Conservation (phyloP, 64 coral and sea anemone species). For the Orbicella faveolata region DNA sequence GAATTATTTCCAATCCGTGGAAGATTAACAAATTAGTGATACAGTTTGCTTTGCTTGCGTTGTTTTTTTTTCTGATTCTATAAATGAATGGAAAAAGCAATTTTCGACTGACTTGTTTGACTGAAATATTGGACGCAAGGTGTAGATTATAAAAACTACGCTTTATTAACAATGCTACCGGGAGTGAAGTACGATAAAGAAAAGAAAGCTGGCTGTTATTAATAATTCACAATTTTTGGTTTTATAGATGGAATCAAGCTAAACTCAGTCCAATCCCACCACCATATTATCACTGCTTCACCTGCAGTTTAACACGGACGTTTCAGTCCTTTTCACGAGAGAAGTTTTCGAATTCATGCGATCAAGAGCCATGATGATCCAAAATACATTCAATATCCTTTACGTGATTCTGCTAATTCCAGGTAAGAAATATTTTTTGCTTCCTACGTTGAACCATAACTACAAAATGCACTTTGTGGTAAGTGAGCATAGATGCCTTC, state of each 20-base stretch:
- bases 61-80: neutral
- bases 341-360: neutral
- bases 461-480: neutral
- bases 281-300: neutral
- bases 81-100: neutral
- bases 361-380: neutral
- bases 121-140: neutral
- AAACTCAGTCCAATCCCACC: neutral
- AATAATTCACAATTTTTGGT: conserved; percentile 45
- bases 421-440: neutral
- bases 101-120: no score
- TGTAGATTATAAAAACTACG: neutral
- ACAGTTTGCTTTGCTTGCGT: neutral
- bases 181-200: conserved; percentile 11
- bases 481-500: neutral
- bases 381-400: neutral
- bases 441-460: neutral
- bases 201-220: conserved; percentile 40
- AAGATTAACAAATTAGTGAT: conserved; percentile 5
- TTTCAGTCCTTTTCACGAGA: neutral
- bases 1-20: neutral
- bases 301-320: neutral
- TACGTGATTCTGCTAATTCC: neutral
- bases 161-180: neutral
- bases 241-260: conserved; percentile 36